Evolutionary conservation across 2,113 vertebrate genomes (phyloP).

Genomic region (Lagopus muta): DNA sequence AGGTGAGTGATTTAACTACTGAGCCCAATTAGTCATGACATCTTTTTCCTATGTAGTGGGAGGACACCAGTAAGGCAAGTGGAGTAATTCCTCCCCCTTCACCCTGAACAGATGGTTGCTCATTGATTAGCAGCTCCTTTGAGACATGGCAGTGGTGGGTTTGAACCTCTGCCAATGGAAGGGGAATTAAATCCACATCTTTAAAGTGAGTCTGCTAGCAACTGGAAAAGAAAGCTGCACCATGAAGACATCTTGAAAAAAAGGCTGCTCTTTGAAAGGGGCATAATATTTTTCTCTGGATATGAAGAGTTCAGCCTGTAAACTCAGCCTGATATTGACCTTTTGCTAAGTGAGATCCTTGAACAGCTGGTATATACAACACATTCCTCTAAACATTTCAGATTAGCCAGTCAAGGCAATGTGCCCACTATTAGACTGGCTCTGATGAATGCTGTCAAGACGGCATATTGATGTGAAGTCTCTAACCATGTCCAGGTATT

Average conservation of each 20-base stretch:
- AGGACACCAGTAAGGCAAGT: neutral
- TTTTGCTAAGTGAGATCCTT: neutral
- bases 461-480: neutral
- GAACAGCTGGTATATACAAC: neutral
- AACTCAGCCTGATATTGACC: neutral
- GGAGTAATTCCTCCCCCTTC: neutral
- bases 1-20: slow-evolving; percentile 33
- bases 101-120: slow-evolving; percentile 31
- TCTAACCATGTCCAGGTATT: neutral
- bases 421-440: neutral
- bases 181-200: neutral
- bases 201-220: neutral
- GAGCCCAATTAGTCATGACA: slow-evolving; percentile 11
- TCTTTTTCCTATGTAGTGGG: neutral
- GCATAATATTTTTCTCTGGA: neutral
- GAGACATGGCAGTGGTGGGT: neutral
- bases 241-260: neutral
- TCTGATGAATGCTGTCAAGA: neutral
- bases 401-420: neutral
- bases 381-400: neutral
- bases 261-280: neutral
- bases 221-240: neutral
- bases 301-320: neutral
- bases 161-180: slow-evolving; percentile 47
- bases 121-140: slow-evolving; percentile 35